These are phyloP conservation scores for Epinotia bilunana DNA, from an alignment of 2,888 invertebrate genomes.

Conservation along the genomic window DNA sequence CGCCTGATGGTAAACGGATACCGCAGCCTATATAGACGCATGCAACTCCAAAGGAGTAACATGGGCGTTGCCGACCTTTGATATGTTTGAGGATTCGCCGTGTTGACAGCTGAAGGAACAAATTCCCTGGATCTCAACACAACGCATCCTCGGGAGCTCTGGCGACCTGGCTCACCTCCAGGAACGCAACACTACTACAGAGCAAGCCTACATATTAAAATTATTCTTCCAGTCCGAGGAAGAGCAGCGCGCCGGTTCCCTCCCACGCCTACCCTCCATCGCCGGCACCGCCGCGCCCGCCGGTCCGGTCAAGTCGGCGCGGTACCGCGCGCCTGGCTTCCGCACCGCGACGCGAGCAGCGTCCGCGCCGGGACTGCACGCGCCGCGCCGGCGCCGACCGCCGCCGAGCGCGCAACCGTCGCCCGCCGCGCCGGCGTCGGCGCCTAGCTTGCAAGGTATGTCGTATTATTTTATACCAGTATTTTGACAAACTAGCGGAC, in stretches of 20 bases:
- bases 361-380: slow-evolving; percentile 90
- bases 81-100: no score
- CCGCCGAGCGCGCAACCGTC: slow-evolving; percentile 72
- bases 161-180: no score
- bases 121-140: no score
- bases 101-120: no score
- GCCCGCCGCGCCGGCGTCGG: slow-evolving; percentile 75
- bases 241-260: slow-evolving; percentile 88
- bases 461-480: not conserved
- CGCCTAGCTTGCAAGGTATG: slow-evolving; percentile 84
- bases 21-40: no score
- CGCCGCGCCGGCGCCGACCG: slow-evolving; percentile 85
- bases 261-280: slow-evolving; percentile 88
- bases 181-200: no score
- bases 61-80: no score
- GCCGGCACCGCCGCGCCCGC: slow-evolving; percentile 81
- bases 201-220: slow-evolving; percentile 1
- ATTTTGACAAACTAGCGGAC: not conserved
- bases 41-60: no score
- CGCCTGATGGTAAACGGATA: no score
- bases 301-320: slow-evolving; percentile 91
- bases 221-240: slow-evolving; percentile 75
- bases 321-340: slow-evolving; percentile 94
- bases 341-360: slow-evolving; percentile 90
- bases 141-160: no score